phyloP scores from a whole-genome alignment of 2,113 vertebrate species.

The Rhagologus leucostigma region DNA sequence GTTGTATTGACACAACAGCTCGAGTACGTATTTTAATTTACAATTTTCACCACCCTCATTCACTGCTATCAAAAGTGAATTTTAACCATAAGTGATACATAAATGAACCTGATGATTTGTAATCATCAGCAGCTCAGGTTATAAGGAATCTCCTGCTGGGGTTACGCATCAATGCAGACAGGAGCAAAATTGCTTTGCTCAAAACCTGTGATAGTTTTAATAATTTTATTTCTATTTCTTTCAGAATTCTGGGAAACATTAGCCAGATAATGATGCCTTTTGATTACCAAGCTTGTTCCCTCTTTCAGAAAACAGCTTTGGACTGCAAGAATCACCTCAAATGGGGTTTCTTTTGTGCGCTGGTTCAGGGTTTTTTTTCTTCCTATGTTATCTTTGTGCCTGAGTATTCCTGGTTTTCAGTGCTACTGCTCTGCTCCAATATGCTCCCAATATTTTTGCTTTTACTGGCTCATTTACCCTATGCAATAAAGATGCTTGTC shows the following conservation, averaged over 20 bases:
- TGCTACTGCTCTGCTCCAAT: neutral
- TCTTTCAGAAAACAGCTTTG: neutral
- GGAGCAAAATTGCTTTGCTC: neutral
- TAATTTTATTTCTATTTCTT: neutral
- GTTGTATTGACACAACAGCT: neutral
- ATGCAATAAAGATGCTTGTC: conserved; percentile 24
- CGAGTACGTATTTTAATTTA: neutral
- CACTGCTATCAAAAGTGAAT: neutral
- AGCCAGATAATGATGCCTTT: neutral
- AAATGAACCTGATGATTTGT: neutral
- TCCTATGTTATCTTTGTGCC: neutral
- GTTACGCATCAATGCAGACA: neutral
- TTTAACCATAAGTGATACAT: neutral
- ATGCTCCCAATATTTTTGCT: neutral
- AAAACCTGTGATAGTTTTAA: neutral
- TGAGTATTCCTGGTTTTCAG: neutral
- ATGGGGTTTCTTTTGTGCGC: neutral
- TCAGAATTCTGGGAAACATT: neutral
- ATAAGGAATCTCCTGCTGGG: neutral
- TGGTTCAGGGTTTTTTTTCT: neutral
- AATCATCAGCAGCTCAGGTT: neutral
- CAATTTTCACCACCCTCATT: neutral
- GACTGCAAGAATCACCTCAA: neutral
- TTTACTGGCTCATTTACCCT: conserved; percentile 41
- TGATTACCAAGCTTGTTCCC: neutral